A percentile compares a stretch with the other conserved stretches of the same genome.
Conservation (phyloP, 2,797 vertebrate species). For the Peromyscus attwateri region DNA sequence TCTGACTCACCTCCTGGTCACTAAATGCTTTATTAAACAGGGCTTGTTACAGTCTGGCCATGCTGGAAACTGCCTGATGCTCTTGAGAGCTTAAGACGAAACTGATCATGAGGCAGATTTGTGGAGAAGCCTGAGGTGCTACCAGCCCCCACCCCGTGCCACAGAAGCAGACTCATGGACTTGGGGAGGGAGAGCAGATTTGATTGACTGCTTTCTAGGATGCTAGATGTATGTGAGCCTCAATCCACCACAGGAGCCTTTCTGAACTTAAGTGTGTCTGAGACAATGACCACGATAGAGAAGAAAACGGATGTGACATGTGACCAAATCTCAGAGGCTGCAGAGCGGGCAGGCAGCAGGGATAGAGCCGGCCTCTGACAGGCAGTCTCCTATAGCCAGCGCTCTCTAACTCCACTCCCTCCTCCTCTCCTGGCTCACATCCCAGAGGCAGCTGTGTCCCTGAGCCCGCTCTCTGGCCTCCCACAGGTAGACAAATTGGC, state of each 20-base stretch:
- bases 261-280: constrained; percentile 13
- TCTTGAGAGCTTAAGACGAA: constrained; percentile 31
- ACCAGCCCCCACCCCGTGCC: too few species aligned
- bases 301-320: not conserved
- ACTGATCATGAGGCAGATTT: not conserved
- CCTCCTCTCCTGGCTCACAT: not conserved
- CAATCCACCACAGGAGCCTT: not conserved
- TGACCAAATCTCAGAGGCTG: not conserved
- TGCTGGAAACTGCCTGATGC: not conserved
- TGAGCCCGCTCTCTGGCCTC: not conserved
- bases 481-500: not conserved
- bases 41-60: not conserved
- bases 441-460: not conserved
- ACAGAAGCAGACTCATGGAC: not conserved
- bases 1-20: not conserved
- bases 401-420: not conserved
- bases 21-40: not conserved
- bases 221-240: not conserved
- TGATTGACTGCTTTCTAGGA: not conserved
- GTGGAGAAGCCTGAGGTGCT: not conserved
- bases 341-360: not conserved
- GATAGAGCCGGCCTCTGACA: not conserved
- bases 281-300: not conserved
- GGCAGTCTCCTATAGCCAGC: not conserved
- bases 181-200: not conserved